These are phyloP conservation scores for Acanthococcus lagerstroemiae DNA, from an alignment of 2,888 invertebrate species.

Conservation along the genomic window DNA sequence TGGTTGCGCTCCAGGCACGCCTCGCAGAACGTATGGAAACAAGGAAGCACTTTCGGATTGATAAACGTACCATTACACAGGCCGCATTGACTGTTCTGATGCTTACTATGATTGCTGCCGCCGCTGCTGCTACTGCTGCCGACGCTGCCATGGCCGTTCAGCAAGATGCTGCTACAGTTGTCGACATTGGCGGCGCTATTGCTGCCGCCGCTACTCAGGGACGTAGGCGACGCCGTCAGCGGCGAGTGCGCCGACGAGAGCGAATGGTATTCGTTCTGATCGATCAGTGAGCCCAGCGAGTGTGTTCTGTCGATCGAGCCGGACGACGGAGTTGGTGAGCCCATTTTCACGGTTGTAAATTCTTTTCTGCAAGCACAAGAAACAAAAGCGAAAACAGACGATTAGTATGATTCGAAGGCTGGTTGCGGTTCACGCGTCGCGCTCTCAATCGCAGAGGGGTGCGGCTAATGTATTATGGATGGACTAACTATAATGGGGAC, in stretches of 20 bases:
- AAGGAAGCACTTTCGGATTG: constrained; percentile 65
- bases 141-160: constrained; percentile 16
- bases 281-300: constrained; percentile 77
- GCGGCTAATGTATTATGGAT: no score
- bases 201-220: constrained; percentile 40
- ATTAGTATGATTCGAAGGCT: not conserved
- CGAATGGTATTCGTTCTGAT: constrained; percentile 66
- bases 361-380: constrained; percentile 63
- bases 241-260: constrained; percentile 53
- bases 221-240: constrained; percentile 58
- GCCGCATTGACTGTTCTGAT: constrained; percentile 35
- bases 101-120: constrained; percentile 11
- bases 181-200: constrained; percentile 40
- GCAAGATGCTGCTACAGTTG: constrained; percentile 3
- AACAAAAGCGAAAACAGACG: constrained; percentile 34
- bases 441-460: no score
- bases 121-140: constrained; percentile 8
- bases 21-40: constrained; percentile 77
- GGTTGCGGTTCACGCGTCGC: no score
- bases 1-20: constrained; percentile 60
- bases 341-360: constrained; percentile 75
- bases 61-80: constrained; percentile 65
- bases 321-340: constrained; percentile 83
- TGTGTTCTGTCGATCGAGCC: constrained; percentile 85
- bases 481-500: no score